Evolutionary conservation across 2,888 invertebrate species (phyloP), one percentile per base, ranked within the genome.

Genomic region (Axea sp.): DNA sequence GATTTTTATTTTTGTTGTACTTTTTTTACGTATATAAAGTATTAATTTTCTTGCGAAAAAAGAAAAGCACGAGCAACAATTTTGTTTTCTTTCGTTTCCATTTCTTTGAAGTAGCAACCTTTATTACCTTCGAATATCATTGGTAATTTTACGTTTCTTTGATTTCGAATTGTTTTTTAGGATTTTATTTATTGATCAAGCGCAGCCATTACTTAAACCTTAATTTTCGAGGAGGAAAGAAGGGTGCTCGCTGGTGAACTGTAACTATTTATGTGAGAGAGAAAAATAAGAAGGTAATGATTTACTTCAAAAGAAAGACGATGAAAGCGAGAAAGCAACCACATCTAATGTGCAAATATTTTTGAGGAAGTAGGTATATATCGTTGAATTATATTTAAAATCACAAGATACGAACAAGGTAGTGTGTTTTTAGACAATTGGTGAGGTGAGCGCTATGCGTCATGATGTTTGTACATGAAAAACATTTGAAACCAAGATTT

Each of bases 311-410:
- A 60, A 51, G 12, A 47, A 65, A 37, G 37, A 51, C 14, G 33
- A 43, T 43, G 53, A 55, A 35, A 37, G 69, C 69, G 69, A 65
- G 64, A 71, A 71, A 53, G 33, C 60, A 55, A 62, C 69, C 47
- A 69, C 62, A 71, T 49, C 62, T 62, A 71, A 64, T 71, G 71
- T 71, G 64, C 71, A 71, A 71, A 71, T 71, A 71, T 71, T 64
- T 71, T 71, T 71, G 71, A 71, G 71, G 71, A 71, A 64, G 62
- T 71, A 71, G 71, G 71, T 71, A 71, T 71, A 64, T 64, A 71
- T 57, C 71, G 71, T 71, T 71, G 64, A 69, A 71, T 57, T 71
- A 62, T 71, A 64, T 71, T 60, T 53, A 69, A 53, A 69, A 60
- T 59, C 39, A 47, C 49, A 30, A 47, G 41, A 49, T 43, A 69